These are phyloP conservation scores for Perca fluviatilis DNA, from an alignment of 2,113 vertebrate species.

Conservation along the genomic window DNA sequence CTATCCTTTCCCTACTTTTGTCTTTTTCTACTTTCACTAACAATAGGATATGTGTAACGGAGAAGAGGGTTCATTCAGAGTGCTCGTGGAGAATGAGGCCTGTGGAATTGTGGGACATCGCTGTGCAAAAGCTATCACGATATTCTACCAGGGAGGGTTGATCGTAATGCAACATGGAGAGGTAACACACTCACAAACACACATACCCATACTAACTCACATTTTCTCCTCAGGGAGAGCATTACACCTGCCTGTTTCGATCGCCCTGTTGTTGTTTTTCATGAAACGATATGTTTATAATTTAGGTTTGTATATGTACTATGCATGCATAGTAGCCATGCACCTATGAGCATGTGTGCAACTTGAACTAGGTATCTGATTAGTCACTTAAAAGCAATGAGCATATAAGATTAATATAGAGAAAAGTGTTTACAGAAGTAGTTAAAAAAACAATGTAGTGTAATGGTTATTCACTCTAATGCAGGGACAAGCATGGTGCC, in stretches of 20 bases:
- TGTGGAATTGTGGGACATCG: constrained; percentile 89
- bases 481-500: no score
- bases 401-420: not conserved
- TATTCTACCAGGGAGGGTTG: constrained; percentile 89
- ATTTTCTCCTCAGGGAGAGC: not conserved
- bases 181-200: constrained; percentile 72
- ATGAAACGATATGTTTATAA: not conserved
- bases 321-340: no score
- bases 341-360: not conserved
- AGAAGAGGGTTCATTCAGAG: constrained; percentile 89
- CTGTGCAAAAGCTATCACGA: constrained; percentile 89
- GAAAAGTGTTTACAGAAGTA: not conserved
- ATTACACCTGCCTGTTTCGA: not conserved
- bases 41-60: constrained; percentile 90
- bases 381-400: not conserved
- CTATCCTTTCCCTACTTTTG: not conserved
- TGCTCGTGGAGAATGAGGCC: constrained; percentile 92
- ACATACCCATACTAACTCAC: not conserved
- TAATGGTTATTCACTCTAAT: not conserved
- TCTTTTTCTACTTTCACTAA: constrained; percentile 10
- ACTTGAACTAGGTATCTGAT: not conserved
- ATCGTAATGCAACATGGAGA: constrained; percentile 89
- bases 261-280: not conserved
- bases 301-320: not conserved
- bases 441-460: no score